Evolutionary conservation across 2,113 vertebrate genomes (phyloP).

Genomic region (Mystacornis crossleyi): DNA sequence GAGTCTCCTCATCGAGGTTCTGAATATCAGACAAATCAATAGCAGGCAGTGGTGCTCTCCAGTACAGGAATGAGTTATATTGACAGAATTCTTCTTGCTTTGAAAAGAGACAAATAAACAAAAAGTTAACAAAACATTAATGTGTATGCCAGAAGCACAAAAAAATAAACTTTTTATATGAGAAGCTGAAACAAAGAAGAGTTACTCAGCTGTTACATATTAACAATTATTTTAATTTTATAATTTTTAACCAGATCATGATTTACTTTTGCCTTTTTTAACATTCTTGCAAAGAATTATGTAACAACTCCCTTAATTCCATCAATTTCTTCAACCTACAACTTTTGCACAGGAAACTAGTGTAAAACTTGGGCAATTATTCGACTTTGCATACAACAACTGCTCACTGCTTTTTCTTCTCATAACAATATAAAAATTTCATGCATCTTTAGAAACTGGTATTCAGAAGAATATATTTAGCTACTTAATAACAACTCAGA

Average conservation of each 20-base stretch:
- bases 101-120: background rate
- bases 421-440: background rate
- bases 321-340: background rate
- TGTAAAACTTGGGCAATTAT: background rate
- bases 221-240: background rate
- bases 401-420: background rate
- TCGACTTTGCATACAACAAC: background rate
- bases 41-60: slow-evolving; percentile 87
- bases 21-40: slow-evolving; percentile 86
- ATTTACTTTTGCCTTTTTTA: background rate
- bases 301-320: background rate
- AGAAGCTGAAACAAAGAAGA: background rate
- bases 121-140: background rate
- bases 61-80: slow-evolving; percentile 92
- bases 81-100: slow-evolving; percentile 76
- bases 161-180: background rate
- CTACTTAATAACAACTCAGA: background rate
- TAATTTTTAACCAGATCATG: background rate
- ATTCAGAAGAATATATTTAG: background rate
- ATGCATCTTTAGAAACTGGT: background rate
- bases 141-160: background rate
- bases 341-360: background rate
- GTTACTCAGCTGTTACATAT: background rate
- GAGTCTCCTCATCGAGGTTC: slow-evolving; percentile 34
- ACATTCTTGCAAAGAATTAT: background rate